These are phyloP conservation scores for Hedychridium roseum DNA, from an alignment of 2,888 invertebrate genomes.

Conservation along the genomic window DNA sequence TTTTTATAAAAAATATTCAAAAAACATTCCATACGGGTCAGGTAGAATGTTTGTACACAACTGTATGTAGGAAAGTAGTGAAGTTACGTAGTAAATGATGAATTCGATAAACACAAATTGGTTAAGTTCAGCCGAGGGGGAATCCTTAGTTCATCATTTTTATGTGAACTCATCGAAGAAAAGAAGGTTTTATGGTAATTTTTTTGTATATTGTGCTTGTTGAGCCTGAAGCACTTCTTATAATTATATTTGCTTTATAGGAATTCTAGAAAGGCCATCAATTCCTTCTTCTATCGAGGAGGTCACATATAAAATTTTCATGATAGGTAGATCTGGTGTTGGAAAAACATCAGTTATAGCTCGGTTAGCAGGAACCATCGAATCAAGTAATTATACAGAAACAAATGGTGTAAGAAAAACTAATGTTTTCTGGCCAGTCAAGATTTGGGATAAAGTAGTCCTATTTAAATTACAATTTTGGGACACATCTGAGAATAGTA, in stretches of 20 bases:
- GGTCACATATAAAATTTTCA: conserved; percentile 68
- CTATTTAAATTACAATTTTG: conserved; percentile 68
- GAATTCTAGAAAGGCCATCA: conserved; percentile 66
- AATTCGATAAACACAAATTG: conserved; percentile 50
- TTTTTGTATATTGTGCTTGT: neutral
- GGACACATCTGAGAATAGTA: conserved; percentile 68
- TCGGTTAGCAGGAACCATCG: conserved; percentile 64
- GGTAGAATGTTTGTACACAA: too few relatives aligned
- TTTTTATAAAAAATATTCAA: too few relatives aligned
- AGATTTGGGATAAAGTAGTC: conserved; percentile 66
- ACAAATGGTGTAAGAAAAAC: conserved; percentile 67
- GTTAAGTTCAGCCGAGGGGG: conserved; percentile 49
- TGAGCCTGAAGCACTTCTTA: neutral
- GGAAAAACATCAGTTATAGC: conserved; percentile 68
- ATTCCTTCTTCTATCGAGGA: conserved; percentile 65
- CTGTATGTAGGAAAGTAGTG: too few relatives aligned
- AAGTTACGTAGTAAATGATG: conserved; percentile 14
- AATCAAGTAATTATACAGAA: conserved; percentile 59
- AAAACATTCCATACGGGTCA: too few relatives aligned
- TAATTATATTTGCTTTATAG: conserved; percentile 42
- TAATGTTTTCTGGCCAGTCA: conserved; percentile 68
- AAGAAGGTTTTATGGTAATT: conserved; percentile 47
- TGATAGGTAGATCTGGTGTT: conserved; percentile 67
- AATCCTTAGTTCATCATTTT: conserved; percentile 51
- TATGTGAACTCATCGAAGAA: conserved; percentile 47